Evolutionary conservation across 1,140 invertebrate genomes (phyloP).

Genomic region (Polypedilum vanderplanki): DNA sequence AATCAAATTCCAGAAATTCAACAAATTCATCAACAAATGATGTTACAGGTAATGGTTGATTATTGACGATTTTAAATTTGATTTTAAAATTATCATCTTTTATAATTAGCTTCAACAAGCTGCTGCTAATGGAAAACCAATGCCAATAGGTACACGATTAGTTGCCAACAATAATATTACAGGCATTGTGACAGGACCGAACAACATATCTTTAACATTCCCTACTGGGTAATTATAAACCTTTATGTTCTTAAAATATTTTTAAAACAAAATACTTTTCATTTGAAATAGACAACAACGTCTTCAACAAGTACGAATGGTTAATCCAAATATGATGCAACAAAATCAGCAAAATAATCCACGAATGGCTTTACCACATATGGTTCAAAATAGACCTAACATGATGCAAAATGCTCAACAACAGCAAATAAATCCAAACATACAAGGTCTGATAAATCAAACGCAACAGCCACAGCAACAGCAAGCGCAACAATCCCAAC

Average conservation of each 20-base stretch:
- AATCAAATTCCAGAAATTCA: slow-evolving; percentile 34
- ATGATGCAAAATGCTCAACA: slow-evolving; percentile 27
- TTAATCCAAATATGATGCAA: slow-evolving; percentile 25
- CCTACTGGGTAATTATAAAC: slow-evolving; percentile 39
- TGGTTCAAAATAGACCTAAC: slow-evolving; percentile 23
- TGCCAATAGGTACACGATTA: slow-evolving; percentile 49
- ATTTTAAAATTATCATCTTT: not conserved
- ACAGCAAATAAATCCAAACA: not conserved
- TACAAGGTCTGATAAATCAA: not conserved
- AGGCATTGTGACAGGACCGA: slow-evolving; percentile 50
- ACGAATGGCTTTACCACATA: slow-evolving; percentile 23
- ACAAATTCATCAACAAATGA: slow-evolving; percentile 44
- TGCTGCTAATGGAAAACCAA: slow-evolving; percentile 48
- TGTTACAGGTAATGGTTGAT: slow-evolving; percentile 39
- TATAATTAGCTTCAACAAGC: slow-evolving; percentile 47
- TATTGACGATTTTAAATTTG: not conserved
- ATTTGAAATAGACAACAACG: not conserved
- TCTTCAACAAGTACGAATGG: slow-evolving; percentile 22
- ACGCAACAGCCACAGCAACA: not conserved
- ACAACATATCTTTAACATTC: slow-evolving; percentile 49
- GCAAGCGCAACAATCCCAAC: not conserved
- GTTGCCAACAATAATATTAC: slow-evolving; percentile 48
- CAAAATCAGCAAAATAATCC: not conserved
- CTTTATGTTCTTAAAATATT: too few relatives aligned
- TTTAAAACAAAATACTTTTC: not conserved